phyloP scores from a whole-genome alignment of 2,797 vertebrate genomes.

The Leuciscus waleckii region DNA sequence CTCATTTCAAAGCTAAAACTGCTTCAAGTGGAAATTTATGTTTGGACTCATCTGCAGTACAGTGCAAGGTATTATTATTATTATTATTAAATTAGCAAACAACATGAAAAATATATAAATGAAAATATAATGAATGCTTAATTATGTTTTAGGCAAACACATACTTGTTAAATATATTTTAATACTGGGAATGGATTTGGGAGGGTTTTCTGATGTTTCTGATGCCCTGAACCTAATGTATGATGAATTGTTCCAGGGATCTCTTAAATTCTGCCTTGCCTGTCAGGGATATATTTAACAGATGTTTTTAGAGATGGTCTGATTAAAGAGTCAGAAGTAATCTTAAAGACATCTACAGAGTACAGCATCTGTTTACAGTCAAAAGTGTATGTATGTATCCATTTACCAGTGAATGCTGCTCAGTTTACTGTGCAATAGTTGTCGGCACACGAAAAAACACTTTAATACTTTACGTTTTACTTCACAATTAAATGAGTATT shows the following conservation, averaged over 20 bases:
- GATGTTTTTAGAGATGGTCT: neutral
- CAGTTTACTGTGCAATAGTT: neutral
- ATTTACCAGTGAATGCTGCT: neutral
- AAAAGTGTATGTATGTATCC: neutral
- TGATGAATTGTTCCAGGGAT: neutral
- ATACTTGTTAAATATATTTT: neutral
- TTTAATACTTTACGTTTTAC: neutral
- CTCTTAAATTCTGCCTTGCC: neutral
- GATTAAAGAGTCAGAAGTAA: neutral
- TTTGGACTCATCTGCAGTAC: neutral
- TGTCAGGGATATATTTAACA: neutral
- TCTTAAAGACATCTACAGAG: neutral
- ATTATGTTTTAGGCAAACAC: neutral
- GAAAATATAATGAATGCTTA: neutral
- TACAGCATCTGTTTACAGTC: neutral
- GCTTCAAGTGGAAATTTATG: neutral
- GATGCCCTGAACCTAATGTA: neutral
- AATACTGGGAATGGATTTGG: neutral
- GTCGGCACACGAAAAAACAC: neutral
- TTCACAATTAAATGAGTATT: neutral
- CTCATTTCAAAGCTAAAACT: neutral
- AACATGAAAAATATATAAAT: neutral
- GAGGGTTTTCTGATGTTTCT: neutral
- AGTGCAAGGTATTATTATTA: slow-evolving; percentile 7
- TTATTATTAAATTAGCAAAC: neutral